Evolutionary conservation across 2,797 vertebrate genomes (phyloP), one percentile per base, ranked within the genome.

Genomic region (Orientallactaga sibirica): DNA sequence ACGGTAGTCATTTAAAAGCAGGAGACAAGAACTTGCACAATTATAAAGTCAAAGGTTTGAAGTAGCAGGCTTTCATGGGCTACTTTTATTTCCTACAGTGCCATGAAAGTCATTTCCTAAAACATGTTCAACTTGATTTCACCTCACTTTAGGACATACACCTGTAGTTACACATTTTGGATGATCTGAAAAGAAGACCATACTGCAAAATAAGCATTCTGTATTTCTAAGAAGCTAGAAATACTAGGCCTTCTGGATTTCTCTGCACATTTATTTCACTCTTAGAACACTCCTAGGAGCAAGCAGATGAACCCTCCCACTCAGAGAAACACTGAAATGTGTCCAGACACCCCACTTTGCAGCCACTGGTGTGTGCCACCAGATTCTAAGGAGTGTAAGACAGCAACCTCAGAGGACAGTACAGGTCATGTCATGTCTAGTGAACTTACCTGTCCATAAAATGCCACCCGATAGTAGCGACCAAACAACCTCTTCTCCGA

Each of bases 401-500:
- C 9, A 70, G 25, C 25, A 58, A 14, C 27, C 0, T 3, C 16
- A n/a, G 25, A 0, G 77, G 92, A 91, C 88, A 6, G 24, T 12
- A 12, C 6, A 92, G 82, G 5, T 41, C 41, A 52, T 0, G 8
- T 19, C 16, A 9, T 48, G 55, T 71, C 68, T 4, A 0, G 20
- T 0, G 41, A 66, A 95, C 99, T 98, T 95, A 99, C 99, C 99
- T 99, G 99, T 92, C 99, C 99, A 5, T 99, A 99, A 97, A 99
- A 99, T 0, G 99, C 99, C 70, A 99, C 99, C 0, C 99, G 98
- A 94, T 99, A 99, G 83, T 99, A 99, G 16, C 99, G 98, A 3
- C 99, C 99, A 3, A 99, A 99, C 48, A 99, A 98, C 0, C 99
- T 98, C 80, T 99, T 99, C 97, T 99, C 99, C 0, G 99, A 99